Percentiles rank a stretch among this genome's conserved stretches.
phyloP scores from a whole-genome alignment of 2,888 invertebrate species.

The Troilus luridus region DNA sequence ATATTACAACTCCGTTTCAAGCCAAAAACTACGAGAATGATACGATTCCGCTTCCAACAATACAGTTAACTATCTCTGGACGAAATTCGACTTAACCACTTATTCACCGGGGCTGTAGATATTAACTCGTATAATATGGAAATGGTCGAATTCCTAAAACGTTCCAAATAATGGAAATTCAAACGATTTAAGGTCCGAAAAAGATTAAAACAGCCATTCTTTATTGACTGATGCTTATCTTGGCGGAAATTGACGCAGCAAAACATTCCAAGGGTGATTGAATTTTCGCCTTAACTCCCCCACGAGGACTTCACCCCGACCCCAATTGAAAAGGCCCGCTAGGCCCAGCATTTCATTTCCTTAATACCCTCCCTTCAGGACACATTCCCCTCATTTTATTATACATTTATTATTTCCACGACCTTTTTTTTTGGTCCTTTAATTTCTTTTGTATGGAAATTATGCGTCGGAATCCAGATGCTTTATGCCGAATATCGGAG shows the following conservation, averaged over 20 bases:
- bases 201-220: constrained; percentile 22
- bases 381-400: constrained; percentile 1
- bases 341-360: constrained; percentile 16
- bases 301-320: not conserved
- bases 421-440: not conserved
- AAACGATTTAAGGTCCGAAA: not conserved
- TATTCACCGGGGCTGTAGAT: too few relatives aligned
- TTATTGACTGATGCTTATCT: constrained; percentile 11
- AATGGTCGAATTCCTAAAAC: not conserved
- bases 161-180: not conserved
- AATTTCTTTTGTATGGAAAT: not conserved
- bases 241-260: constrained; percentile 22
- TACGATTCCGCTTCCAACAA: too few relatives aligned
- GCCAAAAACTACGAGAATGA: too few relatives aligned
- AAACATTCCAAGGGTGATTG: constrained; percentile 22
- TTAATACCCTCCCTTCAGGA: not conserved
- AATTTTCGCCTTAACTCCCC: not conserved
- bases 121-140: not conserved
- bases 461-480: not conserved
- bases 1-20: too few relatives aligned
- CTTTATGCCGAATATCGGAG: not conserved
- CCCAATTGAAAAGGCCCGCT: not conserved
- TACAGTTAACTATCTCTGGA: too few relatives aligned
- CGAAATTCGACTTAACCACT: too few relatives aligned
- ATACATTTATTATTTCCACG: constrained; percentile 14